Evolutionary conservation across 2,113 vertebrate genomes (phyloP).

Genomic region (Ptychochromis oligacanthus): DNA sequence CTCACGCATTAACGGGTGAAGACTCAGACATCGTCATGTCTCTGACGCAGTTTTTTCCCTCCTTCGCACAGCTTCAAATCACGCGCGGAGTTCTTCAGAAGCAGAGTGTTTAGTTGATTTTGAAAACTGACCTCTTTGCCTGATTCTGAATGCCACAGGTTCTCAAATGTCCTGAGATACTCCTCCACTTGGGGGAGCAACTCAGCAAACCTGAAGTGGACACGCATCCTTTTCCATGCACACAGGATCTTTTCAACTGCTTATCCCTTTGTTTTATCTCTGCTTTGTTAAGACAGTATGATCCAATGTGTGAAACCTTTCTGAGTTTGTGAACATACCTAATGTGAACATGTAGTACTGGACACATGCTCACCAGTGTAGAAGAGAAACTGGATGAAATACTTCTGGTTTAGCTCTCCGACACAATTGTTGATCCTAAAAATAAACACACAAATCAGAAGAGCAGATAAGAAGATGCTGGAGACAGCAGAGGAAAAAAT

Average conservation of each 20-base stretch:
- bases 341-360: background rate
- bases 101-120: too few relatives aligned
- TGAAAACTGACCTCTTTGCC: too few relatives aligned
- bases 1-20: too few relatives aligned
- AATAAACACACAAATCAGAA: background rate
- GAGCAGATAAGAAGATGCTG: background rate
- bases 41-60: too few relatives aligned
- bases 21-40: too few relatives aligned
- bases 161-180: too few relatives aligned
- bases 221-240: too few relatives aligned
- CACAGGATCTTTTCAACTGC: too few relatives aligned
- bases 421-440: conserved; percentile 87
- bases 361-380: conserved; percentile 80
- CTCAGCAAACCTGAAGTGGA: background rate
- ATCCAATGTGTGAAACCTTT: background rate
- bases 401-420: conserved; percentile 87
- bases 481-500: background rate
- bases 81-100: too few relatives aligned
- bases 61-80: too few relatives aligned
- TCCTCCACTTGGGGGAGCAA: background rate
- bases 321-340: background rate
- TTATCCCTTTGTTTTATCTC: background rate
- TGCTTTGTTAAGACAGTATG: background rate
- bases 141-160: too few relatives aligned
- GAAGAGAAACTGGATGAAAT: conserved; percentile 90